Conservation (phyloP, 2,888 invertebrate genomes). For the Macrophya annulata region DNA sequence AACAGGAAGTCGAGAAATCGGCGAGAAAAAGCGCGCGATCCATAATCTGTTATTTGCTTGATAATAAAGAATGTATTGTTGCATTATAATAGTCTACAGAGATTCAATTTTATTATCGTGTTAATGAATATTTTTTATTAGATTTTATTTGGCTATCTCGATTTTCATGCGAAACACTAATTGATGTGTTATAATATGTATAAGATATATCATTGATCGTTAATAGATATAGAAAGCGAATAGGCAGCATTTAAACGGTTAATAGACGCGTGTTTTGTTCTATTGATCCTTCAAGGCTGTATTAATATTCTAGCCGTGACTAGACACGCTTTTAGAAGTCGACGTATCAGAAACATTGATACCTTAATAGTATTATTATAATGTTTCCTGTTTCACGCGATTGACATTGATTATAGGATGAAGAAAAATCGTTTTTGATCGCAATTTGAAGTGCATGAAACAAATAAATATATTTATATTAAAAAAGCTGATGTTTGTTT, state of each 20-base stretch:
- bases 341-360: not conserved
- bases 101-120: no score
- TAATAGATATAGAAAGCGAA: not conserved
- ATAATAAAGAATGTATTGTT: not conserved
- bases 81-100: no score
- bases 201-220: not conserved
- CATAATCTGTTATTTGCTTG: not conserved
- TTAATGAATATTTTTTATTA: not conserved
- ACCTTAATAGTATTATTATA: constrained; percentile 32
- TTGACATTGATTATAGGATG: not conserved
- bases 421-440: not conserved
- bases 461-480: not conserved
- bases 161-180: not conserved
- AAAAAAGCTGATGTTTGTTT: not conserved
- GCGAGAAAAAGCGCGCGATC: not conserved
- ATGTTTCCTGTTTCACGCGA: not conserved
- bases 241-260: not conserved
- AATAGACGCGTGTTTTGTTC: not conserved
- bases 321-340: not conserved
- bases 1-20: constrained; percentile 42
- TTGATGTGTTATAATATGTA: not conserved
- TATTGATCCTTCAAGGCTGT: not conserved
- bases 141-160: not conserved
- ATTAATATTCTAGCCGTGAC: constrained; percentile 8
- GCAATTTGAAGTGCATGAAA: not conserved